Conservation (phyloP, 2,797 vertebrate genomes). For the Microhierax caerulescens region DNA sequence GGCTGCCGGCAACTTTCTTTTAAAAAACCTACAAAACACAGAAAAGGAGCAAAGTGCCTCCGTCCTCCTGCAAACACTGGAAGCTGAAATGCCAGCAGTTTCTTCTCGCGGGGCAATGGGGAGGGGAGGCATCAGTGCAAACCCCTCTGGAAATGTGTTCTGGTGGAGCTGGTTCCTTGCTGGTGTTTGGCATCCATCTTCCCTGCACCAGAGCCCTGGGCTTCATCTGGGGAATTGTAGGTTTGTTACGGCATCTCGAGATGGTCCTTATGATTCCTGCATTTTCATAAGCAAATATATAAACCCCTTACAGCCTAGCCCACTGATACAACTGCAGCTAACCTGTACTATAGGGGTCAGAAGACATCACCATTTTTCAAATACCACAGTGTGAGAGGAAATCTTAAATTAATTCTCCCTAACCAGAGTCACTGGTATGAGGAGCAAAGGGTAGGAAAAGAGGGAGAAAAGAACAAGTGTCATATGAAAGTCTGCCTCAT, state of each 20-base stretch:
- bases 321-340: neutral
- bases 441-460: neutral
- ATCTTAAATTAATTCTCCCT: neutral
- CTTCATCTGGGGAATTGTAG: neutral
- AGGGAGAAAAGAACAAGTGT: neutral
- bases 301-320: neutral
- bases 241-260: neutral
- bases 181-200: accelerated
- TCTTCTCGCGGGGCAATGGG: accelerated
- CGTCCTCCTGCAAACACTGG: accelerated
- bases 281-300: neutral
- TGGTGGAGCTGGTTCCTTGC: too few relatives aligned
- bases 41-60: accelerated
- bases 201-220: accelerated
- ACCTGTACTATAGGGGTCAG: neutral
- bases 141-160: neutral
- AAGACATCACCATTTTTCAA: neutral
- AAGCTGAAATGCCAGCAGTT: neutral
- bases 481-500: neutral
- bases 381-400: neutral
- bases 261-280: accelerated
- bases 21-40: neutral
- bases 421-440: neutral
- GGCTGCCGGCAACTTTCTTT: neutral
- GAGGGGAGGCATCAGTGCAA: neutral